Conservation (phyloP, 37 sponge, comb jelly and placozoan species). For the Diacarnus erythraeanus region DNA sequence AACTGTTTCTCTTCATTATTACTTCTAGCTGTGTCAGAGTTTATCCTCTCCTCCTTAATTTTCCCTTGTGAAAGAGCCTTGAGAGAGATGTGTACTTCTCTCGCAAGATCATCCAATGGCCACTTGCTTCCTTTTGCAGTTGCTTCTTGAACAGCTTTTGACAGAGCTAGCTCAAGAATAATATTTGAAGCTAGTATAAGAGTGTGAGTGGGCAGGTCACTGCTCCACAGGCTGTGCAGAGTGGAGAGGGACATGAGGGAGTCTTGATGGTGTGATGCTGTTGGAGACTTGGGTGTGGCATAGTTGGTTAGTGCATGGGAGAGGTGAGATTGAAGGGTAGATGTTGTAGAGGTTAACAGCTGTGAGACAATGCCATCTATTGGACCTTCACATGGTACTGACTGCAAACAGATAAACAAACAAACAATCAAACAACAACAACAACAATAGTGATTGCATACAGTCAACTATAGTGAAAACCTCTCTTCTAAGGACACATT, state of each 20-base stretch:
- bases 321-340: constrained; percentile 50
- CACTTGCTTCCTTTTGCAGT: background rate
- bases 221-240: constrained; percentile 34
- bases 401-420: constrained; percentile 4
- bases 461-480: too few species aligned
- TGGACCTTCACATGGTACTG: constrained; percentile 53
- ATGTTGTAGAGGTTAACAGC: constrained; percentile 15
- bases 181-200: constrained; percentile 26
- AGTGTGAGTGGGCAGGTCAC: constrained; percentile 14
- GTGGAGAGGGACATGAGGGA: constrained; percentile 1
- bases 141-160: constrained; percentile 14
- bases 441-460: too few species aligned
- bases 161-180: constrained; percentile 2
- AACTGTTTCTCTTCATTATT: too few species aligned
- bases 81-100: constrained; percentile 4
- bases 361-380: constrained; percentile 32
- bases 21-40: too few species aligned
- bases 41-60: too few species aligned
- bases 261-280: background rate
- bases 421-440: too few species aligned
- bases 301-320: background rate
- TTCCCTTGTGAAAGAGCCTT: background rate
- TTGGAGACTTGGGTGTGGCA: background rate
- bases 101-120: constrained; percentile 3
- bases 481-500: too few species aligned